phyloP scores from a whole-genome alignment of 2,888 invertebrate species.

The Priocnemis perturbator region DNA sequence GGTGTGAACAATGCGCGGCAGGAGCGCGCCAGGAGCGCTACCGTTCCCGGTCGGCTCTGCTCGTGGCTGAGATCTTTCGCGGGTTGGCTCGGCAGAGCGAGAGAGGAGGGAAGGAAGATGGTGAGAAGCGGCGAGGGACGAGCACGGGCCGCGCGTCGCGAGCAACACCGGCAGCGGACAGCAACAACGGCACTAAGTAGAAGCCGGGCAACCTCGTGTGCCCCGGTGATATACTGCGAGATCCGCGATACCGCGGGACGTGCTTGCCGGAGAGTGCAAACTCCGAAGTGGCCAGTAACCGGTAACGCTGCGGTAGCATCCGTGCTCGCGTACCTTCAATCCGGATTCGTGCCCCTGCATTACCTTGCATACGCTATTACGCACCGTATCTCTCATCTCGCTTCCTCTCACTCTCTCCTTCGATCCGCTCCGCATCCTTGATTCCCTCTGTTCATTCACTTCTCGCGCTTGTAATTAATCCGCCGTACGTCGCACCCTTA shows the following conservation, averaged over 20 bases:
- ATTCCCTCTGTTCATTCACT: neutral
- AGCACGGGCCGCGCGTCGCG: conserved; percentile 31
- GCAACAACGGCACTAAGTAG: conserved; percentile 52
- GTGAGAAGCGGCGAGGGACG: too few species aligned
- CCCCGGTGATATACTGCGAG: conserved; percentile 72
- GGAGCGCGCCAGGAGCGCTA: conserved; percentile 25
- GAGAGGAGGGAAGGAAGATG: neutral
- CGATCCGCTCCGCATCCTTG: conserved; percentile 29
- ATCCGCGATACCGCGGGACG: conserved; percentile 67
- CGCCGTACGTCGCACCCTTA: neutral
- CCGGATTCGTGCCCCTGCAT: conserved; percentile 59
- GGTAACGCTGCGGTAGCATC: conserved; percentile 7
- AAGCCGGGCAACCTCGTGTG: conserved; percentile 51
- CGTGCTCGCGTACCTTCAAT: conserved; percentile 43
- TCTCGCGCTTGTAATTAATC: neutral
- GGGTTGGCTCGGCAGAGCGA: neutral
- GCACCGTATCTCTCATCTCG: conserved; percentile 42
- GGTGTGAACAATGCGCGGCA: conserved; percentile 69
- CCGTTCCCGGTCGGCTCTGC: conserved; percentile 40
- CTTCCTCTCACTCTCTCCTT: conserved; percentile 22
- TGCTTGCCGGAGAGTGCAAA: conserved; percentile 26
- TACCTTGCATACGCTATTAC: conserved; percentile 58
- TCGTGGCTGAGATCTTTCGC: conserved; percentile 36
- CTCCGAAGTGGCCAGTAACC: conserved; percentile 27
- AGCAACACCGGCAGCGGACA: conserved; percentile 27